Base-by-base conservation (phyloP, 2,888 invertebrate genomes). In the Nasonovia ribisnigri region DNA sequence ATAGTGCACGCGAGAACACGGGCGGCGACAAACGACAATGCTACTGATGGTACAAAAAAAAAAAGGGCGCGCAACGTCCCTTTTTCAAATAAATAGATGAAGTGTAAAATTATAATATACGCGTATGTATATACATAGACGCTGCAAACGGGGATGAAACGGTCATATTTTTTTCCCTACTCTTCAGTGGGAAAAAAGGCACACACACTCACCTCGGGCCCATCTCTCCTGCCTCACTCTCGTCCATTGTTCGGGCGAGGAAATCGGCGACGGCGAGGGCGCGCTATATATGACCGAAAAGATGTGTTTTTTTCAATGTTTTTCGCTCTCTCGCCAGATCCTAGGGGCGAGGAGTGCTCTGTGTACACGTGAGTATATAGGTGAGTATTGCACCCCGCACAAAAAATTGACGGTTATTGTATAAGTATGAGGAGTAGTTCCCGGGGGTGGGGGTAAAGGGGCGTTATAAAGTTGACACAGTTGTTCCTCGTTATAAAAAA, bases 41-140 rank as follows among this genome's bases (percentile, higher is more conserved):
- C 92, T 43, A 87, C 43, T 29, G 43, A 57, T 77, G 20, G 24
- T 42, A 84, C 10, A 48, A 67, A 60, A 86, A 57, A 86, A 57
- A 88, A 89, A 92, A 93, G 89, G 93, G 93, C 57, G 26, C 36
- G 8, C 60, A 29, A 42, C 84, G 90, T 90, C 89, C 93, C 90
- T 84, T 93, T 93, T 90, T 86, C 67, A 90, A 90, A 90, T 90
- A 93, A 93, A 93, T 90, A 93, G 93, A 93, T 93, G 90, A 90
- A 93, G 93, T 93, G 93, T 93, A 93, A 93, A 93, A 93, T 93
- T 90, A 93, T 90, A 93, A 93, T 89, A 90, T 48, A 67, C 67
- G 67, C 86, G 24, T 24, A 46, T 36, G 24, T 46, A 16, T 91
- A 26, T 67, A 36, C 8, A 36, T 77, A 77, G 36, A 36, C 67